These are phyloP conservation scores for Melinaea marsaeus DNA, from an alignment of 2,888 invertebrate genomes.

Conservation along the genomic window DNA sequence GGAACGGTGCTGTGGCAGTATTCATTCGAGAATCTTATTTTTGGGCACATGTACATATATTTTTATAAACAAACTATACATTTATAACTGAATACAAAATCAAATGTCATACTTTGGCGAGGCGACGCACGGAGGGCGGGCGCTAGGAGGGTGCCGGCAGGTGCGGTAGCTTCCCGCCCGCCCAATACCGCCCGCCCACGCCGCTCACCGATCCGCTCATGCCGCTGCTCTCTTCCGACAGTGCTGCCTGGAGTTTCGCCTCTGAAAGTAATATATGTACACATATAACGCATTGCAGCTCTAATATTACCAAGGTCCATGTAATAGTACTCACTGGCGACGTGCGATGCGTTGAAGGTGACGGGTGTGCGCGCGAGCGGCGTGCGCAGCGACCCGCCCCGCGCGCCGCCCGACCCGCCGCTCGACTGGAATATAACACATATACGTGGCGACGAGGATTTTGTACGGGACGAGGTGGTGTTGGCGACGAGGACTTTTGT, in stretches of 20 bases:
- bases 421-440: slow-evolving; percentile 45
- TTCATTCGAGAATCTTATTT: too few species aligned
- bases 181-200: slow-evolving; percentile 56
- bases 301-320: not conserved
- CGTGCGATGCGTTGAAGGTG: slow-evolving; percentile 70
- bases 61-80: too few species aligned
- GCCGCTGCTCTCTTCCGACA: slow-evolving; percentile 65
- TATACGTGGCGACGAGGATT: not conserved
- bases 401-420: slow-evolving; percentile 54
- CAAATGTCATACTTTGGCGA: slow-evolving; percentile 59
- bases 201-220: slow-evolving; percentile 36
- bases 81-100: not conserved
- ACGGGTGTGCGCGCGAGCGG: slow-evolving; percentile 73
- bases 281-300: not conserved
- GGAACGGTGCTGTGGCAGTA: too few species aligned
- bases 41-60: too few species aligned
- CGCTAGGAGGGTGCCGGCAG: slow-evolving; percentile 76
- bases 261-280: slow-evolving; percentile 42
- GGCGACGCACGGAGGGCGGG: slow-evolving; percentile 67
- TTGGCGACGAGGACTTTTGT: not conserved
- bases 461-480: too few species aligned
- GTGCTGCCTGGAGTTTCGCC: slow-evolving; percentile 71
- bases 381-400: slow-evolving; percentile 68
- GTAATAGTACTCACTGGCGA: slow-evolving; percentile 59
- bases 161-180: slow-evolving; percentile 72